Evolutionary conservation across 2,888 invertebrate genomes (phyloP), one percentile per base, ranked within the genome.

Genomic region (Napeogenes inachia): DNA sequence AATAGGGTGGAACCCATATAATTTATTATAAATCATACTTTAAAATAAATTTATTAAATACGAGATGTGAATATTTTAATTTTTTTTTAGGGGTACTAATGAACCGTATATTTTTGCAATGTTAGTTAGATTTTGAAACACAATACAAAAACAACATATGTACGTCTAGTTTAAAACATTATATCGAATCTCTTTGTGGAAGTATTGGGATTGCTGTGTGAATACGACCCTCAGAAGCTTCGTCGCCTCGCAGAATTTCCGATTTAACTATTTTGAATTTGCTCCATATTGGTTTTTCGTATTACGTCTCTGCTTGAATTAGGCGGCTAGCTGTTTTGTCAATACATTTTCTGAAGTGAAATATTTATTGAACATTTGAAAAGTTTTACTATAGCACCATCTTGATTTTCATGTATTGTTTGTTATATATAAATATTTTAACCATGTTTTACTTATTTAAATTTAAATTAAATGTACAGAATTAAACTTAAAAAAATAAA

Each of bases 191-290:
- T 50, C 30, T 30, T 50, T 50, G 21, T 10, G 12, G n/a, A 50
- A 50, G 50, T 50, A 50, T 50, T 50, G 3, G 50, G 21, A 30
- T 50, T 50, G 50, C 30, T 30, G 50, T 21, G 50, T 30, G 50
- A 30, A 30, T 50, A 50, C 50, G 12, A 50, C 50, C 30, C 50
- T 50, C 30, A 30, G 50, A 10, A 50, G 30, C 50, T 30, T 46
- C 46, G 63, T 61, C 57, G 54, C 59, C 62, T 62, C 61, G 58
- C 57, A 58, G 63, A 66, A 65, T 70, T 68, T 65, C 62, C 66
- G 65, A 70, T 68, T 68, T 68, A 66, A 64, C 66, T 68, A 67
- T 67, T 68, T 68, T 65, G 68, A 67, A 65, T 68, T 68, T 65
- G 57, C 63, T 62, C 58, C 66, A 65, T 62, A 67, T 70, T 70